Evolutionary conservation across 2,797 vertebrate species (phyloP).

Genomic region (Salarias fasciatus): DNA sequence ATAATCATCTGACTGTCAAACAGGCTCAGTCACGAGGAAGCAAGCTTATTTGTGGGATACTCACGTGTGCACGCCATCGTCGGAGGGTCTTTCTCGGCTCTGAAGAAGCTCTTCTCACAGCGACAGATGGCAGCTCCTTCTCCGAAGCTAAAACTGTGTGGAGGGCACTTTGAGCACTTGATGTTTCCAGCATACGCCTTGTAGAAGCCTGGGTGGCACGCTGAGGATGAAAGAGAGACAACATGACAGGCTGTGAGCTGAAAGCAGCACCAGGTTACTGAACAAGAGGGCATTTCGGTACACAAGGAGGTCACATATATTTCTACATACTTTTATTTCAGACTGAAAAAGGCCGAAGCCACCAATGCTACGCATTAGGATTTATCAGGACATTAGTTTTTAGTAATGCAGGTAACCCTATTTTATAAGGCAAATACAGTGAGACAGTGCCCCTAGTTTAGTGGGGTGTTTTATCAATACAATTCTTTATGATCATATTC

Average conservation of each 20-base stretch:
- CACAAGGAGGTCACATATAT: no score
- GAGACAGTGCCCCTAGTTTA: no score
- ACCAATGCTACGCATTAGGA: no score
- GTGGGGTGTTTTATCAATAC: no score
- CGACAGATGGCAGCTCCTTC: conserved; percentile 89
- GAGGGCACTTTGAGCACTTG: conserved; percentile 95
- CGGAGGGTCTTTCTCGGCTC: conserved; percentile 93
- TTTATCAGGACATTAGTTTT: no score
- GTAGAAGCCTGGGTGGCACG: conserved; percentile 94
- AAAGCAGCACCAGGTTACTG: no score
- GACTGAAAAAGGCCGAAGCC: not conserved
- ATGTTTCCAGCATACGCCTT: conserved; percentile 94
- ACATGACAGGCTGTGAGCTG: not conserved
- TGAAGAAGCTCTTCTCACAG: conserved; percentile 93
- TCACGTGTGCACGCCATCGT: conserved; percentile 95
- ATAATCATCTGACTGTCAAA: no score
- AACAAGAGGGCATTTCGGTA: no score
- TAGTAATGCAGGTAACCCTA: no score
- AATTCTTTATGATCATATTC: no score
- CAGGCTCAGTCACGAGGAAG: no score
- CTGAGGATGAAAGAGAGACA: conserved; percentile 77
- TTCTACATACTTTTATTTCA: conserved; percentile 1
- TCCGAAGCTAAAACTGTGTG: conserved; percentile 88
- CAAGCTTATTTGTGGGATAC: conserved; percentile 30
- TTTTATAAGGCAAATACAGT: no score